These are phyloP conservation scores for Myotis findleyi DNA, from an alignment of 2,797 vertebrate species.

Conservation along the genomic window DNA sequence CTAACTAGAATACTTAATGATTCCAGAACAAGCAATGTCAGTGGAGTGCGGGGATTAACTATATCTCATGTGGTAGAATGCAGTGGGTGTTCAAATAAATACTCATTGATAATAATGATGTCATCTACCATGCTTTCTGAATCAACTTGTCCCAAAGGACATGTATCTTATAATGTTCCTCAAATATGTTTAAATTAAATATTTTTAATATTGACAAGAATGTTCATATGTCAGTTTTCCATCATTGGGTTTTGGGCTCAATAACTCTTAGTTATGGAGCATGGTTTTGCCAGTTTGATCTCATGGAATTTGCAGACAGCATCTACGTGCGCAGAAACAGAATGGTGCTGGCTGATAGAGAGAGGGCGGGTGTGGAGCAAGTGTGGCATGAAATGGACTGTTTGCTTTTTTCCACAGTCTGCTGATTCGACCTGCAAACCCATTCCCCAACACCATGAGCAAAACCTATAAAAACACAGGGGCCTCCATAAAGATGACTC, in stretches of 20 bases:
- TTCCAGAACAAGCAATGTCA: background rate
- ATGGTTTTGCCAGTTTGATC: conserved; percentile 49
- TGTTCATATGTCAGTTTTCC: conserved; percentile 28
- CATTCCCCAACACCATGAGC: conserved; percentile 86
- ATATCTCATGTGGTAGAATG: background rate
- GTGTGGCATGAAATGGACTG: conserved; percentile 87
- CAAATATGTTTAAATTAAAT: conserved; percentile 51
- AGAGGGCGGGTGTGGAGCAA: conserved; percentile 51
- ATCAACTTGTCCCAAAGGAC: conserved; percentile 9
- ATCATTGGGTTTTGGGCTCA: background rate
- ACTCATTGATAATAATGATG: background rate
- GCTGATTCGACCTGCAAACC: conserved; percentile 86
- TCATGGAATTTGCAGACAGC: conserved; percentile 65
- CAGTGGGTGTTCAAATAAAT: background rate
- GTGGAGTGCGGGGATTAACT: background rate
- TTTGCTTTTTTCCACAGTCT: conserved; percentile 87
- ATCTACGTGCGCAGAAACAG: conserved; percentile 59
- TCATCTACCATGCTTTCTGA: background rate
- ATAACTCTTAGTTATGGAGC: background rate
- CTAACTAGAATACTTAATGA: background rate
- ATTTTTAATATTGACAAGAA: conserved; percentile 61
- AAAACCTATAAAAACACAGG: conserved; percentile 86
- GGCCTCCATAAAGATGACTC: conserved; percentile 71
- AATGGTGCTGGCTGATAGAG: conserved; percentile 68
- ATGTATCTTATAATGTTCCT: background rate